Conservation (phyloP, 2,888 invertebrate genomes). For the Euphydryas editha region DNA sequence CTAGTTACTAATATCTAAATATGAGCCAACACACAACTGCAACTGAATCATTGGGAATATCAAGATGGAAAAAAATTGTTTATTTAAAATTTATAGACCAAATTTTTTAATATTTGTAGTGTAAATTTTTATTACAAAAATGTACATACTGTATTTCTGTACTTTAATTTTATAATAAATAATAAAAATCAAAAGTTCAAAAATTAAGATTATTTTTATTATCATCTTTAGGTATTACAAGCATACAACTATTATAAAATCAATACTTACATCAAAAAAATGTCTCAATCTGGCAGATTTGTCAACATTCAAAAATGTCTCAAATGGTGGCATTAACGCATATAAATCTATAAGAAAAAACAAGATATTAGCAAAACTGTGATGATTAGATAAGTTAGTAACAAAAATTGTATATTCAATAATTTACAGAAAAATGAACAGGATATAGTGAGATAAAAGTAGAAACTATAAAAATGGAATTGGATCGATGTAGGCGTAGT, state of each 20-base stretch:
- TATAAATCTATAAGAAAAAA: slow-evolving; percentile 84
- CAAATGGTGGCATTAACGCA: slow-evolving; percentile 94
- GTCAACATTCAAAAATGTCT: slow-evolving; percentile 92
- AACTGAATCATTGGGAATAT: no score
- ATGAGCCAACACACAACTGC: no score
- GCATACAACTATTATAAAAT: background rate
- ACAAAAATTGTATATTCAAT: background rate
- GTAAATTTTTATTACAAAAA: no score
- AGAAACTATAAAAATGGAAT: background rate
- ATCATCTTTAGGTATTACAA: no score
- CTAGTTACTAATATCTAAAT: no score
- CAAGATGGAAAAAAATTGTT: no score
- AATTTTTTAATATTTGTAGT: no score
- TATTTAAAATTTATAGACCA: no score
- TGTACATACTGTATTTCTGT: no score
- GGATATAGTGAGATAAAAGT: background rate
- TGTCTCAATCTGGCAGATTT: slow-evolving; percentile 89
- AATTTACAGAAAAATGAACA: background rate
- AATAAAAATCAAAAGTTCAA: no score
- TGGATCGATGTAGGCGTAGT: slow-evolving; percentile 14
- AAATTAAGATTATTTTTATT: no score
- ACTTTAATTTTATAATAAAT: no score
- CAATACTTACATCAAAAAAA: slow-evolving; percentile 89
- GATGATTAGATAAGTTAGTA: background rate
- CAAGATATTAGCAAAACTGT: background rate